phyloP scores from a whole-genome alignment of 2,113 vertebrate species.

The Oxygymnocypris stewartii region DNA sequence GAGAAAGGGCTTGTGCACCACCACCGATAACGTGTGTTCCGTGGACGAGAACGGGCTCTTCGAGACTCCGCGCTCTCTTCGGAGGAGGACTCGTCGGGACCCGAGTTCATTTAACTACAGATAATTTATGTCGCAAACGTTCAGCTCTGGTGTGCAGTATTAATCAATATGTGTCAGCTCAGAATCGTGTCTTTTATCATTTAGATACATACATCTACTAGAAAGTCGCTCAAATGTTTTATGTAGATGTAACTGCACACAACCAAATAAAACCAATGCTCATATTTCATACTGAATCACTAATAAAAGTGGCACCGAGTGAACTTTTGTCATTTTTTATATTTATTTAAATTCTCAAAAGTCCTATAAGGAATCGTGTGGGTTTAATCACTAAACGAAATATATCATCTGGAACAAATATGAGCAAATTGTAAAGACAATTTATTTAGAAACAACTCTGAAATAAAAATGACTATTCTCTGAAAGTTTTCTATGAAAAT shows the following conservation, averaged over 20 bases:
- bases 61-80: slow-evolving; percentile 72
- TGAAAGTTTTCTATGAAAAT: too few relatives aligned
- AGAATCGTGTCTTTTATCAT: slow-evolving; percentile 60
- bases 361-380: neutral
- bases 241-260: slow-evolving; percentile 60
- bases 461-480: neutral
- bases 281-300: slow-evolving; percentile 59
- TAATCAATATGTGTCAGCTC: slow-evolving; percentile 53
- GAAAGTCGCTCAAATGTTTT: too few relatives aligned
- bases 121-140: slow-evolving; percentile 6
- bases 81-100: slow-evolving; percentile 81
- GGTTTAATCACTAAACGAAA: neutral
- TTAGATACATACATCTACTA: slow-evolving; percentile 43
- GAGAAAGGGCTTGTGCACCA: slow-evolving; percentile 71
- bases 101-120: slow-evolving; percentile 78
- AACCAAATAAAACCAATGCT: slow-evolving; percentile 67
- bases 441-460: neutral
- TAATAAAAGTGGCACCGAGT: neutral
- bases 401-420: neutral
- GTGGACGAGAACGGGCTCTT: slow-evolving; percentile 72
- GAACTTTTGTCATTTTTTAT: neutral
- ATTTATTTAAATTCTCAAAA: neutral
- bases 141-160: slow-evolving; percentile 75
- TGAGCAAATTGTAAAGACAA: neutral
- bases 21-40: slow-evolving; percentile 50